phyloP scores from a whole-genome alignment of 2,113 vertebrate genomes.

The Dicerorhinus sumatrensis region DNA sequence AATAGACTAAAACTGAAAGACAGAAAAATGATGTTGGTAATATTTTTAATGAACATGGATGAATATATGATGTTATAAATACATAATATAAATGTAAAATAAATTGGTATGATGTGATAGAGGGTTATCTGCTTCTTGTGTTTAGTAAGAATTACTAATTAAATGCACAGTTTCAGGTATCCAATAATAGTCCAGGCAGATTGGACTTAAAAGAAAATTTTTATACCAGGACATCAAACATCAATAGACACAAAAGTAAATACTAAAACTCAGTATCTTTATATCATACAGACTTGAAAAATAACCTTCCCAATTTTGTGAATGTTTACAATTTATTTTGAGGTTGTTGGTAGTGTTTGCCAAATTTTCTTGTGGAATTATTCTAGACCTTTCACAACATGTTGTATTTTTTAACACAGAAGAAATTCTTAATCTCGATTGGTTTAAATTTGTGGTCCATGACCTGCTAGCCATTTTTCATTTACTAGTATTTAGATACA shows the following conservation, averaged over 20 bases:
- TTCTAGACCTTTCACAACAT: not conserved
- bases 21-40: not conserved
- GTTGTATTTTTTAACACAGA: not conserved
- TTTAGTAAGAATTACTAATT: conserved; percentile 13
- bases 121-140: not conserved
- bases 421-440: not conserved
- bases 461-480: not conserved
- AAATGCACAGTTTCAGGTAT: not conserved
- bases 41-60: conserved; percentile 19
- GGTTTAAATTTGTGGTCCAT: not conserved
- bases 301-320: not conserved
- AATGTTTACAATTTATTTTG: not conserved
- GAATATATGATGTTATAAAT: not conserved
- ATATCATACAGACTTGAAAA: not conserved
- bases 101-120: not conserved
- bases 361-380: not conserved
- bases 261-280: not conserved
- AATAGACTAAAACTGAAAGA: not conserved
- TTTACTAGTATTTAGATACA: not conserved
- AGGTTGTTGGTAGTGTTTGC: not conserved
- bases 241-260: not conserved
- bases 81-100: not conserved
- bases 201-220: not conserved
- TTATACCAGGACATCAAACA: not conserved
- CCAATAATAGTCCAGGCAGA: not conserved